These are phyloP conservation scores for Tragopan temminckii DNA, from an alignment of 2,797 vertebrate species.

Conservation along the genomic window DNA sequence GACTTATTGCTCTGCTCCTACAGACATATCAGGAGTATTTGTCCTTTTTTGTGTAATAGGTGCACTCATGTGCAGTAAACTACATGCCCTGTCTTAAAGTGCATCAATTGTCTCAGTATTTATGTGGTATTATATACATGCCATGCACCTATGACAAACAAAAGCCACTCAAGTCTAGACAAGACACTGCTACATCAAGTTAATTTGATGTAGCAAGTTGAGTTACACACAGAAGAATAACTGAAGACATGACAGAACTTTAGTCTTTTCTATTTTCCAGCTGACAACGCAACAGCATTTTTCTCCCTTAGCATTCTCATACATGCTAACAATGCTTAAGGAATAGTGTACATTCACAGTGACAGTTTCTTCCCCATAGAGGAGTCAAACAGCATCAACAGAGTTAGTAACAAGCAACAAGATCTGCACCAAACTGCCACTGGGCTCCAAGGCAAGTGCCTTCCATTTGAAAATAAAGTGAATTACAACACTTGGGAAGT, in stretches of 20 bases:
- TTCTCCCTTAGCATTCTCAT: background rate
- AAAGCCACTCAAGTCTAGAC: background rate
- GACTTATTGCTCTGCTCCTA: background rate
- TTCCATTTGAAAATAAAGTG: background rate
- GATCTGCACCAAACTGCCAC: background rate
- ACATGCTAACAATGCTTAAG: fast-evolving
- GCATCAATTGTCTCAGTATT: fast-evolving
- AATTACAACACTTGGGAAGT: fast-evolving
- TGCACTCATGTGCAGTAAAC: background rate
- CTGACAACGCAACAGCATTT: background rate
- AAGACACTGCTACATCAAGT: background rate
- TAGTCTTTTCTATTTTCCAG: background rate
- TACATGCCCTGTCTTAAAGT: fast-evolving
- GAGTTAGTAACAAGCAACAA: background rate
- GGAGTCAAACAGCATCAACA: background rate
- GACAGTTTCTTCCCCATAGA: background rate
- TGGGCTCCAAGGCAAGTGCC: background rate
- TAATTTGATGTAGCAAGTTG: background rate
- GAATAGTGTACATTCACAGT: background rate
- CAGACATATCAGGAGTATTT: background rate
- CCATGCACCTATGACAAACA: background rate
- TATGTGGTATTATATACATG: background rate
- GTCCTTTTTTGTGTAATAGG: background rate
- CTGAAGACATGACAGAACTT: background rate
- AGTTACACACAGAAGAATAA: background rate